Percentiles rank a stretch among this genome's conserved stretches.
Conservation (phyloP, 2,113 vertebrate species). For the Xenopus laevis region DNA sequence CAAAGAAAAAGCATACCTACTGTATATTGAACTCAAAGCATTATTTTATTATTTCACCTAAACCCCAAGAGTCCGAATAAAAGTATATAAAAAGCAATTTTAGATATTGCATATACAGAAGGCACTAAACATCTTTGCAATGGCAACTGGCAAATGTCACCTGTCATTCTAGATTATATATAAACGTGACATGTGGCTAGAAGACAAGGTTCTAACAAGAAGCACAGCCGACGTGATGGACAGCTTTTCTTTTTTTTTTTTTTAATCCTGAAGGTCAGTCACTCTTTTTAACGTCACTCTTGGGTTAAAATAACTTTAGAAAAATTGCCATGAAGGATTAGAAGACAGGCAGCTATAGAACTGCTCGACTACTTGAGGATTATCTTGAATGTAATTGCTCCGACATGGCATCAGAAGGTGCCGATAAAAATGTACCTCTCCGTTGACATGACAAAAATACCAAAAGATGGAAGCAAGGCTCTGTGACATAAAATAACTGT, state of each 20-base stretch:
- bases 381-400: constrained; percentile 30
- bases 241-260: constrained; percentile 6
- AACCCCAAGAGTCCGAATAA: too few relatives aligned
- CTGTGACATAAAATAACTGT: constrained; percentile 15
- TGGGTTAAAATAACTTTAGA: constrained; percentile 24
- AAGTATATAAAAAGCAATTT: too few relatives aligned
- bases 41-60: too few relatives aligned
- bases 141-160: background rate
- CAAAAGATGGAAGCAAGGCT: constrained; percentile 14
- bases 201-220: constrained; percentile 21
- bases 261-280: constrained; percentile 40
- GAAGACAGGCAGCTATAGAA: constrained; percentile 27
- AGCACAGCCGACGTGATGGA: constrained; percentile 5
- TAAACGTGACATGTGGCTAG: constrained; percentile 8
- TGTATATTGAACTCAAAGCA: too few relatives aligned
- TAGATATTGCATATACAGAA: too few relatives aligned
- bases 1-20: too few relatives aligned
- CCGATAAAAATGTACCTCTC: constrained; percentile 28
- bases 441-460: constrained; percentile 18
- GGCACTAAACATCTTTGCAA: background rate
- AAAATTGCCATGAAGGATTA: constrained; percentile 28
- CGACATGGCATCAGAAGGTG: constrained; percentile 21
- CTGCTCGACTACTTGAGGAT: constrained; percentile 20
- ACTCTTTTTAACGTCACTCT: constrained; percentile 20
- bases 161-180: constrained; percentile 12